Evolutionary conservation across 2,113 vertebrate species (phyloP), one percentile per base, ranked within the genome.

Genomic region (Aldabrachelys gigantea): DNA sequence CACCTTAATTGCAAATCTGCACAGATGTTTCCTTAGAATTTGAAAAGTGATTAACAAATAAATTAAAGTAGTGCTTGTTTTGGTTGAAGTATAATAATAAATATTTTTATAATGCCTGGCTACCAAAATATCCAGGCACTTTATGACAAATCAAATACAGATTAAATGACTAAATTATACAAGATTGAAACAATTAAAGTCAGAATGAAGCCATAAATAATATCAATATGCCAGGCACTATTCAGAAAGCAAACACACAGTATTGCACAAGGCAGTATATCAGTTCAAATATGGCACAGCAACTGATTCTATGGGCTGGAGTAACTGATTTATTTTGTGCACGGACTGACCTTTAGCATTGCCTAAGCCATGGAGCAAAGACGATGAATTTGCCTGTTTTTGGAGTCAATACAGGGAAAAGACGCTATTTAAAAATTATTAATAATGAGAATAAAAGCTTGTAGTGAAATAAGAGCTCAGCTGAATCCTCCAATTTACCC

Each of bases 21-120:
- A 95, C 97, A 97, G 97, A 96, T 96, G 97, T 96, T 98, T 95
- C 95, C 78, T 91, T 97, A 92, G 87, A 92, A 97, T 96, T 25
- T 80, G 76, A 88, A 84, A 96, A 95, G 93, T 94, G 97, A 94
- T 97, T 97, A 97, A 97, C 97, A 96, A 96, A 96, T 93, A 95
- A 95, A 94, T 93, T 90, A 88, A 91, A 82, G 82, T 84, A 90
- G 94, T 89, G 92, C 94, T 85, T 95, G 92, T 97, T 97, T 96
- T 83, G 94, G 88, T 89, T 95, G 94, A 92, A 91, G 91, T 86
- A 22, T 78, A 82, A 54, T 75, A 87, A 91, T 91, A 88, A 89
- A 65, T 92, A 52, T 38, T 91, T 88, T 92, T 92, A 93, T 80
- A 92, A 56, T 0, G 0, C 79, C 91, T 38, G 5, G 8, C 50